Evolutionary conservation across 2,888 invertebrate genomes (phyloP).

Genomic region (Allygus modestus): DNA sequence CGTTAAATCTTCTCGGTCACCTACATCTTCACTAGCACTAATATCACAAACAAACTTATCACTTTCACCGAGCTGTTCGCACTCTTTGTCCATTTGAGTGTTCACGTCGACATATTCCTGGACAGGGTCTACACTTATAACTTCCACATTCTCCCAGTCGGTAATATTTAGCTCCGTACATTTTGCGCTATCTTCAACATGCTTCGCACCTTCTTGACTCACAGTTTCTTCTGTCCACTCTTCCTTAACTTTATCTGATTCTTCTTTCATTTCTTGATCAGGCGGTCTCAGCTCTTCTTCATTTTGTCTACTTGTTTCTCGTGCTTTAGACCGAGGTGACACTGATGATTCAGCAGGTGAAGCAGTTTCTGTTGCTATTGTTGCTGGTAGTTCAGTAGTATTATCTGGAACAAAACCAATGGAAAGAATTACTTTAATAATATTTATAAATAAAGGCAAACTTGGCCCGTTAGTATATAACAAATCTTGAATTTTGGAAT

Average conservation of each 20-base stretch:
- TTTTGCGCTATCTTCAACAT: constrained; percentile 19
- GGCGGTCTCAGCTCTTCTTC: constrained; percentile 47
- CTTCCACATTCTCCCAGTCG: constrained; percentile 60
- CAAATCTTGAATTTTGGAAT: too few relatives aligned
- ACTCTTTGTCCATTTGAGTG: constrained; percentile 35
- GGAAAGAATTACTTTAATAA: background rate
- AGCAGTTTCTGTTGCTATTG: background rate
- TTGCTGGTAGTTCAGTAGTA: background rate
- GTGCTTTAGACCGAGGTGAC: background rate
- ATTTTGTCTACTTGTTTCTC: constrained; percentile 35
- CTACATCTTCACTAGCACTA: constrained; percentile 52
- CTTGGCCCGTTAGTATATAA: too few relatives aligned
- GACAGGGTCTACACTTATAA: constrained; percentile 42
- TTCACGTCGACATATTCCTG: constrained; percentile 56
- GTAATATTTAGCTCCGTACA: constrained; percentile 63
- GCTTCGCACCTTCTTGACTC: constrained; percentile 65
- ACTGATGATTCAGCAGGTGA: background rate
- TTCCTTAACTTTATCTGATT: constrained; percentile 26
- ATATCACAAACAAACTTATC: constrained; percentile 58
- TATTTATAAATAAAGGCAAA: too few relatives aligned
- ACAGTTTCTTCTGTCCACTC: constrained; percentile 33
- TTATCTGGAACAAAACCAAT: constrained; percentile 49
- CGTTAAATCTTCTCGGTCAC: background rate
- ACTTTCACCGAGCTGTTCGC: constrained; percentile 13
- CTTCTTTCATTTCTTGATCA: constrained; percentile 37